phyloP scores from a whole-genome alignment of 2,113 vertebrate genomes.

The Rhagologus leucostigma region DNA sequence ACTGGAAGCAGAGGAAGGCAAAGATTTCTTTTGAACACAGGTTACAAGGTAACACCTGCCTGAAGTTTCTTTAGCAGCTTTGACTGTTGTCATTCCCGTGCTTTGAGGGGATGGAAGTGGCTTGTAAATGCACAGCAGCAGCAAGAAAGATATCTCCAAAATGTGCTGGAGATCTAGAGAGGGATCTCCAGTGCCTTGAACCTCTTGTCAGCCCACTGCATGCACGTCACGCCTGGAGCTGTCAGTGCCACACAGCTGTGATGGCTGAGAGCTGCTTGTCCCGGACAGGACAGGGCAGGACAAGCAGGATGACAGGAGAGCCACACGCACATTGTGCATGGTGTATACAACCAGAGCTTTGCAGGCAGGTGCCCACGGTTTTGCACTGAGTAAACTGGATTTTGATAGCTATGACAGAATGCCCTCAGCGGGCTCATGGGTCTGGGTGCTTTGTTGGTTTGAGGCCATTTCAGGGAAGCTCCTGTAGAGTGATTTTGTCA shows the following conservation, averaged over 20 bases:
- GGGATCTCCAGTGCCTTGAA: background rate
- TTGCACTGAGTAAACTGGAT: background rate
- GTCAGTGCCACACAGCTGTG: background rate
- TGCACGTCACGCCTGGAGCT: accelerated
- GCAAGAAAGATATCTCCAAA: background rate
- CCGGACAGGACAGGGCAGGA: background rate
- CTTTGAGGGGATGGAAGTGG: background rate
- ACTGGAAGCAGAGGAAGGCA: background rate
- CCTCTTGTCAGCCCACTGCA: background rate
- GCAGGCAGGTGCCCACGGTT: background rate
- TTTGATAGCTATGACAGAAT: background rate
- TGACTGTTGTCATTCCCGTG: background rate
- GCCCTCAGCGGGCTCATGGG: background rate
- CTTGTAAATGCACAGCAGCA: background rate
- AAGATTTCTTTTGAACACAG: background rate
- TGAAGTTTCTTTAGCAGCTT: background rate
- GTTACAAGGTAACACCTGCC: background rate
- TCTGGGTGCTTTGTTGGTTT: background rate
- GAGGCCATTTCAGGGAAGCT: background rate
- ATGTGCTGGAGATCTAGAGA: background rate
- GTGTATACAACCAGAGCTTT: background rate
- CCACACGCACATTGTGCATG: background rate
- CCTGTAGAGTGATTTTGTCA: background rate
- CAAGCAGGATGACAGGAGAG: background rate
- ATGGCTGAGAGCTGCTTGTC: background rate